Evolutionary conservation across 2,888 invertebrate genomes (phyloP), one percentile per base, ranked within the genome.

Genomic region (Crematogaster levior): DNA sequence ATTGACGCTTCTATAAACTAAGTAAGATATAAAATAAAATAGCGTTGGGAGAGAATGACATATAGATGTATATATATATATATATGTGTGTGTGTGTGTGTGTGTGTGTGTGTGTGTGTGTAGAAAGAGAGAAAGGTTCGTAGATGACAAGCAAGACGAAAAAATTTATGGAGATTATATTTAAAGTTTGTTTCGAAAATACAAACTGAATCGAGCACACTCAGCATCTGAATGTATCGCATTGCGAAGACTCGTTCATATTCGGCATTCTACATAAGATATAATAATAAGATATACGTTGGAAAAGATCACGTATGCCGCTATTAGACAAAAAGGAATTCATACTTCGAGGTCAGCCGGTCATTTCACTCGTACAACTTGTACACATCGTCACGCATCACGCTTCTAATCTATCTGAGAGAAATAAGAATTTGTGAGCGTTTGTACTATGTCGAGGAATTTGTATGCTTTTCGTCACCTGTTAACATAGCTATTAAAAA

Each of bases 361-460:
- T 77, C 34, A 21, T 77, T 70, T 77, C 77, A 34, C 30, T 70
- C 72, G n/a, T 56, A 70, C 34, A 21, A 70, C 30, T 70, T 24
- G 65, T 48, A 66, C 53, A 70, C 21, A 43, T 75, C 81, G 51
- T 63, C 34, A 66, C 37, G 37, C 12, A 12, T 24, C 75, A 79
- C 84, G 77, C 80, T 53, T 85, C 86, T 86, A 89, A 85, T 61
- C 89, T 89, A 89, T 86, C 34, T 88, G 87, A 87, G 48, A 81
- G 83, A 90, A 85, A 91, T 90, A 93, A 91, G 90, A 92, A 90
- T 93, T 93, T 63, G 24, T 91, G 91, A 92, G 92, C 93, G 93
- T 94, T 94, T 94, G 94, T 94, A 94, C 94, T 94, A 94, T 94
- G 91, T 94, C 93, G 91, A 94, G 94, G 94, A 94, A 93, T 94